Percentiles rank a stretch among this genome's conserved stretches.
These are phyloP conservation scores for Eriosoma lanigerum DNA, from an alignment of 1,140 invertebrate genomes.

Conservation along the genomic window DNA sequence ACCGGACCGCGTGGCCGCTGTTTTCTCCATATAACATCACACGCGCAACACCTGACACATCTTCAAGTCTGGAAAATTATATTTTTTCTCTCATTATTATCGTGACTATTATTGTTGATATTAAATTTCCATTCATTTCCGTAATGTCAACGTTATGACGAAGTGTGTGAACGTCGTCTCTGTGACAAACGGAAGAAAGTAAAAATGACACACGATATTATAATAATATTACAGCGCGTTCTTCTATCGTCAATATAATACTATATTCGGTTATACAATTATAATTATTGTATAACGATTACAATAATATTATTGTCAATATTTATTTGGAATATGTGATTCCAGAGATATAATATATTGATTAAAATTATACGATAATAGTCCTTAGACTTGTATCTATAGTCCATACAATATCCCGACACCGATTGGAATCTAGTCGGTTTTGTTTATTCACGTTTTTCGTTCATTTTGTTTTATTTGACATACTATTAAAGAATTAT, in stretches of 20 bases:
- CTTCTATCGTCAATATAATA: background rate
- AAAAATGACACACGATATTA: constrained; percentile 10
- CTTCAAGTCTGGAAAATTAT: background rate
- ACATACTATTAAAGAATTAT: background rate
- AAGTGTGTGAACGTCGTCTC: background rate
- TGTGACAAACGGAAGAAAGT: background rate
- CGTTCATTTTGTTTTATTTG: background rate
- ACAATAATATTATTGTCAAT: too few relatives aligned
- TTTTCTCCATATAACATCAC: background rate
- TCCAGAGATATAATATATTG: too few relatives aligned
- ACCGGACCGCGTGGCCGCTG: background rate
- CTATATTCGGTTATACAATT: too few relatives aligned
- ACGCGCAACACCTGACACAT: background rate
- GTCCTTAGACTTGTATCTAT: too few relatives aligned
- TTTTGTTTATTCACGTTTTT: background rate
- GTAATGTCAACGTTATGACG: background rate
- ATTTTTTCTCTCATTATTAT: background rate
- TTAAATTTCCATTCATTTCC: background rate
- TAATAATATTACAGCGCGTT: background rate
- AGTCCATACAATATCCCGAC: too few relatives aligned
- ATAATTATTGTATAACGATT: too few relatives aligned
- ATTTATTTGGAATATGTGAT: too few relatives aligned
- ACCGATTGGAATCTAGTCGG: too few relatives aligned
- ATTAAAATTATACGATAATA: too few relatives aligned
- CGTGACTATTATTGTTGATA: background rate